Conservation (phyloP, 2,797 vertebrate species). For the Argya squamiceps region DNA sequence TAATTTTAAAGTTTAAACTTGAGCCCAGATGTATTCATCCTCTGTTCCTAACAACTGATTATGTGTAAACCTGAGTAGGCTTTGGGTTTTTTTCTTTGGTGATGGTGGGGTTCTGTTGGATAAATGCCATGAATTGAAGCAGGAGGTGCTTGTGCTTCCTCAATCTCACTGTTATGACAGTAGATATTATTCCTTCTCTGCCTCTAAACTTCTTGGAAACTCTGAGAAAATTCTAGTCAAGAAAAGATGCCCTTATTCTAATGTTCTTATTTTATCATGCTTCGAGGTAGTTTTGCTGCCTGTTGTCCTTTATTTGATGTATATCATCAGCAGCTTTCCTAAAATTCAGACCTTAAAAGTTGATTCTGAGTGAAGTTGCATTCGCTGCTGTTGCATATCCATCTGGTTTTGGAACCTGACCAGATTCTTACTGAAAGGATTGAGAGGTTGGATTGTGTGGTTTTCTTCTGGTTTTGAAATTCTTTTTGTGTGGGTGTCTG, state of each 20-base stretch:
- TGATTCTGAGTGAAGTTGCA: background rate
- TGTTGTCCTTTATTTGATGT: background rate
- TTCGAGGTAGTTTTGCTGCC: background rate
- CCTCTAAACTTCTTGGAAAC: background rate
- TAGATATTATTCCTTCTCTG: background rate
- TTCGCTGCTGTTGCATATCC: background rate
- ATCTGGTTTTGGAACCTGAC: background rate
- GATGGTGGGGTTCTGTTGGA: background rate
- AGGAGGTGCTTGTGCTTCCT: background rate
- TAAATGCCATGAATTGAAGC: background rate
- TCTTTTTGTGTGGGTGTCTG: background rate
- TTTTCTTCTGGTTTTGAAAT: background rate
- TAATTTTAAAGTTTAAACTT: slow-evolving; percentile 19
- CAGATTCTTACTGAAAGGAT: background rate
- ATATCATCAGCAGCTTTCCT: background rate
- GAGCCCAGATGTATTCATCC: background rate
- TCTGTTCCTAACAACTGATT: background rate
- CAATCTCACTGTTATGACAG: fast-evolving
- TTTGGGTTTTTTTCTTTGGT: background rate
- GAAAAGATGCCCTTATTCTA: background rate
- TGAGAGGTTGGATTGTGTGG: background rate
- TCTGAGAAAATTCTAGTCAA: background rate
- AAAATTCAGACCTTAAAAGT: background rate
- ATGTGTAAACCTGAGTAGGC: background rate
- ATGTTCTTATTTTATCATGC: background rate